These are phyloP conservation scores for Muschampia plurimacula DNA, from an alignment of 2,888 invertebrate species.

Conservation along the genomic window DNA sequence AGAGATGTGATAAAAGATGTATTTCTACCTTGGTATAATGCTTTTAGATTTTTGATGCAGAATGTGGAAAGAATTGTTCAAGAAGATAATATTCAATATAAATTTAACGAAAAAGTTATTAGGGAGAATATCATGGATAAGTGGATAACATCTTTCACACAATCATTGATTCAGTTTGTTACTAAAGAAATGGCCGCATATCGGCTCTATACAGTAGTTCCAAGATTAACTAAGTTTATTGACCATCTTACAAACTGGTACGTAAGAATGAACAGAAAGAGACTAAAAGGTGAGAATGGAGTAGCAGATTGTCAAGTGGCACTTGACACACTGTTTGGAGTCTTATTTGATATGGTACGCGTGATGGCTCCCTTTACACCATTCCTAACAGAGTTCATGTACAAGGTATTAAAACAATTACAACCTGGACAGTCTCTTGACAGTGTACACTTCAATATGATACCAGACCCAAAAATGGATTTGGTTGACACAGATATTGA, in stretches of 20 bases:
- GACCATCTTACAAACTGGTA: slow-evolving; percentile 99
- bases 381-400: slow-evolving; percentile 97
- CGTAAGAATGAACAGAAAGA: slow-evolving; percentile 97
- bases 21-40: slow-evolving; percentile 98
- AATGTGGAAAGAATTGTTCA: slow-evolving; percentile 94
- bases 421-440: slow-evolving; percentile 84
- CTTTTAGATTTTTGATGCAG: slow-evolving; percentile 96
- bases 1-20: slow-evolving; percentile 98
- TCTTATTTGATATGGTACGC: slow-evolving; percentile 94
- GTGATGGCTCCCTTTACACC: slow-evolving; percentile 99
- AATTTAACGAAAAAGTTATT: slow-evolving; percentile 82
- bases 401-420: slow-evolving; percentile 92
- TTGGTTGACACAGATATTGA: slow-evolving; percentile 95
- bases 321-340: slow-evolving; percentile 94
- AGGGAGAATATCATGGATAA: slow-evolving; percentile 96
- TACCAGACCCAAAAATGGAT: slow-evolving; percentile 89
- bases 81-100: slow-evolving; percentile 86
- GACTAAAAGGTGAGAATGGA: slow-evolving; percentile 97
- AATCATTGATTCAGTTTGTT: slow-evolving; percentile 95
- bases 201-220: slow-evolving; percentile 97
- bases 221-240: slow-evolving; percentile 96
- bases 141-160: slow-evolving; percentile 99
- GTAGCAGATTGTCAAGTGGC: slow-evolving; percentile 93
- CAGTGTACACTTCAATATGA: slow-evolving; percentile 97
- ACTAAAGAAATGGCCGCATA: slow-evolving; percentile 97